Evolutionary conservation across 2,888 invertebrate species (phyloP).

Genomic region (Pheosia tremula): DNA sequence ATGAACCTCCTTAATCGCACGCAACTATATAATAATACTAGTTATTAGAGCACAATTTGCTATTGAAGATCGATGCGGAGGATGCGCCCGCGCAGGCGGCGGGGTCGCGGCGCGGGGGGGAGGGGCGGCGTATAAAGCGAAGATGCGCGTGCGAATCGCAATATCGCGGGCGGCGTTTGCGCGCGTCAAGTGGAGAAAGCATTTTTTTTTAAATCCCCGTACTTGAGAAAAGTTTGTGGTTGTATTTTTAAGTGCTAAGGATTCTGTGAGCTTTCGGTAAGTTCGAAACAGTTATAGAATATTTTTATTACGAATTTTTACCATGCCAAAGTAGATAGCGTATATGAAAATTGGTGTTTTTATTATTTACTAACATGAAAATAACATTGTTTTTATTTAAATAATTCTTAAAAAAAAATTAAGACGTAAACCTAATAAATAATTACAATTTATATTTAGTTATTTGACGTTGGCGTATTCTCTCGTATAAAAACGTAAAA

Average conservation of each 20-base stretch:
- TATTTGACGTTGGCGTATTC: too few species aligned
- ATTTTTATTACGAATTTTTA: too few species aligned
- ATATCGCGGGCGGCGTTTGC: slow-evolving; percentile 50
- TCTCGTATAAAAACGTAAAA: too few species aligned
- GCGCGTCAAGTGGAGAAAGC: slow-evolving; percentile 28
- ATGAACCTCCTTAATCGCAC: not conserved
- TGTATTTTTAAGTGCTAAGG: slow-evolving; percentile 25
- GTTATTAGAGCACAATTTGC: slow-evolving; percentile 2
- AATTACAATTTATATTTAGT: too few species aligned
- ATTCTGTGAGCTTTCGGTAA: slow-evolving; percentile 40
- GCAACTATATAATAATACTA: not conserved
- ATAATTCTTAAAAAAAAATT: too few species aligned
- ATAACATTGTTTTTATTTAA: too few species aligned
- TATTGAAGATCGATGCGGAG: not conserved
- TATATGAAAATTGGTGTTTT: too few species aligned
- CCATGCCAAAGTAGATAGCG: too few species aligned
- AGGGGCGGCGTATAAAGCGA: slow-evolving; percentile 67
- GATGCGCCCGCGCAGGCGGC: slow-evolving; percentile 20
- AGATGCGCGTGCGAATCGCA: slow-evolving; percentile 53
- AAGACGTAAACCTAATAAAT: too few species aligned
- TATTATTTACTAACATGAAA: too few species aligned
- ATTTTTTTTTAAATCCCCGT: slow-evolving; percentile 14
- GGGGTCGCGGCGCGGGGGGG: slow-evolving; percentile 38
- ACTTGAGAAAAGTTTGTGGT: slow-evolving; percentile 36
- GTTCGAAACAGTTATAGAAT: slow-evolving; percentile 11